Percentiles rank a stretch among this genome's conserved stretches.
Conservation (phyloP, 2,797 vertebrate species). For the Gallirallus australis region DNA sequence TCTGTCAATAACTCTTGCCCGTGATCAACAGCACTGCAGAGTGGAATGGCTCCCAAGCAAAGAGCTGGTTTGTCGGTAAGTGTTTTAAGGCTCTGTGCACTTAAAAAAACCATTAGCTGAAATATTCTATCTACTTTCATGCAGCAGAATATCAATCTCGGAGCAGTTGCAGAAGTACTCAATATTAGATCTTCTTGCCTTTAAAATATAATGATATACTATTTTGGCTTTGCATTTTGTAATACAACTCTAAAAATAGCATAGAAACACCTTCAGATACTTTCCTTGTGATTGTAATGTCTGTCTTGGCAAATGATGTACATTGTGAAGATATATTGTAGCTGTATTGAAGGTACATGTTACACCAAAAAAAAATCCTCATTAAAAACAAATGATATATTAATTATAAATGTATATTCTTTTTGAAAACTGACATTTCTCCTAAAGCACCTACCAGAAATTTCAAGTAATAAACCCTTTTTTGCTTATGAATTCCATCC, state of each 20-base stretch:
- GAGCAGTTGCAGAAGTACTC: neutral
- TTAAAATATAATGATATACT: neutral
- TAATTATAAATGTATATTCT: neutral
- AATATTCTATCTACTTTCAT: neutral
- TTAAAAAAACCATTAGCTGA: neutral
- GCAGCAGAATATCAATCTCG: neutral
- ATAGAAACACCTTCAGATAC: neutral
- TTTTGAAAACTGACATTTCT: neutral
- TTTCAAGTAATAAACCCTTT: neutral
- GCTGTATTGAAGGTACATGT: neutral
- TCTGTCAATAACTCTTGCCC: neutral
- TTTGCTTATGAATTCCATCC: neutral
- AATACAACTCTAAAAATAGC: neutral
- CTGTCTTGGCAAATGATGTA: neutral
- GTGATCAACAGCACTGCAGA: neutral
- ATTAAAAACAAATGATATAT: neutral
- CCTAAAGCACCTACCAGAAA: neutral
- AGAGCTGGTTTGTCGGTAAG: neutral
- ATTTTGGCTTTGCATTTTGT: neutral
- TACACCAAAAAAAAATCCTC: neutral
- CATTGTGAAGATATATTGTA: neutral
- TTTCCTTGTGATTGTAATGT: neutral
- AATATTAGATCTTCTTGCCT: conserved; percentile 33
- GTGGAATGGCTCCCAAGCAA: neutral
- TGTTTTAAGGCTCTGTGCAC: neutral